phyloP scores from a whole-genome alignment of 2,797 vertebrate species.

The Podarcis siculus region DNA sequence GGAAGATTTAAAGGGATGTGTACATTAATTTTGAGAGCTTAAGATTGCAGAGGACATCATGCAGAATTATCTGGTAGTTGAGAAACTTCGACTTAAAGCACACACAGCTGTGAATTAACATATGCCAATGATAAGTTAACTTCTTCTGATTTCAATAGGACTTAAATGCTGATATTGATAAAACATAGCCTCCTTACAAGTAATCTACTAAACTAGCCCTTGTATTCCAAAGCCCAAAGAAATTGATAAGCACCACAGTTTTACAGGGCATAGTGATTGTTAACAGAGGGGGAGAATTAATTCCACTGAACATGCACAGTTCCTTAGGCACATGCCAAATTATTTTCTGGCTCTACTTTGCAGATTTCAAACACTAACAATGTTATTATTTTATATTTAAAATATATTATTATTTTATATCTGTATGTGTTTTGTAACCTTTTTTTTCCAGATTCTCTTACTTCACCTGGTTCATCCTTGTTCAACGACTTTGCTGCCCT shows the following conservation, averaged over 20 bases:
- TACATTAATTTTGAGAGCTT: background rate
- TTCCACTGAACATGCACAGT: background rate
- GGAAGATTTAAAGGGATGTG: background rate
- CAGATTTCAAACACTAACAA: background rate
- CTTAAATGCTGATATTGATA: background rate
- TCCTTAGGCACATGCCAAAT: background rate
- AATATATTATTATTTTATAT: background rate
- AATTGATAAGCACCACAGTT: background rate
- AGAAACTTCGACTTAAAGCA: background rate
- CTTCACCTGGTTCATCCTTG: constrained; percentile 93
- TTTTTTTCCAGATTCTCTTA: constrained; percentile 88
- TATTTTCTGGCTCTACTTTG: constrained; percentile 16
- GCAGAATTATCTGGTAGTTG: background rate
- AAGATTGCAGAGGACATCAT: background rate
- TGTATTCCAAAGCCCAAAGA: background rate
- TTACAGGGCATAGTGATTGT: background rate
- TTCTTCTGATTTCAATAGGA: background rate
- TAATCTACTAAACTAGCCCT: background rate
- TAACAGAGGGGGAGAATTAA: background rate
- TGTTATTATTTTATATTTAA: background rate
- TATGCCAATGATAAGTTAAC: background rate
- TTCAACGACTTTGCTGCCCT: constrained; percentile 99
- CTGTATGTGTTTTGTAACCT: constrained; percentile 40
- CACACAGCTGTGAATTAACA: background rate
- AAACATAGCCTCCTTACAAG: background rate